Evolutionary conservation across 2,888 invertebrate species (phyloP), one percentile per base, ranked within the genome.

Genomic region (Drosophila nigricruria): DNA sequence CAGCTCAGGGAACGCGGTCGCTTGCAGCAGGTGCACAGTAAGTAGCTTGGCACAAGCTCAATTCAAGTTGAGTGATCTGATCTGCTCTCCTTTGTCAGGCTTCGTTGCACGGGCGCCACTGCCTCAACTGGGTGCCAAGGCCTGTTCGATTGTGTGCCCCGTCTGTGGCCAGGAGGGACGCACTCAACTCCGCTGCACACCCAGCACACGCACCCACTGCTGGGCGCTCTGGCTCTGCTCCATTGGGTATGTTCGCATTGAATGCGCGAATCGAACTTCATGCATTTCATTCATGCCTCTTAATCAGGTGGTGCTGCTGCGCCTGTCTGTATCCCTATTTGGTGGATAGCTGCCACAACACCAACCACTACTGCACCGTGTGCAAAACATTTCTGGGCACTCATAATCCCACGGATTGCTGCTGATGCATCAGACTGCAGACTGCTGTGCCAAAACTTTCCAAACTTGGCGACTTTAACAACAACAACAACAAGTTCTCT

Each of bases 341-440:
- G 23, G 32, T 61, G 57, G n/a, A 65, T 5, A 62, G 58, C 30
- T 84, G 79, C 53, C 62, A 53, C 34, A 71, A 58, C 20, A 81
- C 79, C 9, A 66, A 50, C 25, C 85, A 87, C 53, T 84, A 81
- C 49, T 82, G 87, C 49, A 10, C 45, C 16, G 34, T 38, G 14
- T 87, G 87, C 59, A 47, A 66, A 1, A 77, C 65, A 20, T 86
- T 66, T 47, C 36, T 82, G 49, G 87, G 87, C 10, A 27, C 87
- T 16, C 47, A 81, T 34, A 73, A 70, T 56, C 66, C 83, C 27
- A 9, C 25, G 8, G 58, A 58, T 18, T 63, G 59, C 25, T 72
- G 57, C 18, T 49, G n/a, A 38, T 65, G 27, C 70, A 18, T 20
- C 18, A 14, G 18, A 9, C 18, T 18, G 18, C 5, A 10, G 18